A percentile compares a stretch with the other conserved stretches of the same genome.
Evolutionary conservation across 1,140 invertebrate species (phyloP).

Genomic region (Caenorhabditis latens): DNA sequence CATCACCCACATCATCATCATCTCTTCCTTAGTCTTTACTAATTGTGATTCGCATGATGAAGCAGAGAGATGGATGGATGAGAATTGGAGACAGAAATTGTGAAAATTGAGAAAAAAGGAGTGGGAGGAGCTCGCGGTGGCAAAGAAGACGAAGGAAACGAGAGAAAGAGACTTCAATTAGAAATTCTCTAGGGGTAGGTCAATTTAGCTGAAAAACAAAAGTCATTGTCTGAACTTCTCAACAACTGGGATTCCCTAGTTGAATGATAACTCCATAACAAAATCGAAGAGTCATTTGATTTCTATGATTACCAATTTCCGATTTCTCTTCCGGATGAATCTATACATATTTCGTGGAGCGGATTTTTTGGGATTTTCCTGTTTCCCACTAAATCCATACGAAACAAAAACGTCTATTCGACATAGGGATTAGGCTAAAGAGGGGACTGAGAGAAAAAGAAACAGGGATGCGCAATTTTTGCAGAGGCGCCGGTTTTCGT

Average conservation of each 20-base stretch:
- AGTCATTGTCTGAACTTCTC: no score
- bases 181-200: conserved; percentile 17
- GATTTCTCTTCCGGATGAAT: not conserved
- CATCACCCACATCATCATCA: not conserved
- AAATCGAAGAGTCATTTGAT: not conserved
- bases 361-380: no score
- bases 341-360: no score
- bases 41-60: conserved; percentile 43
- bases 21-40: conserved; percentile 1
- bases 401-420: no score
- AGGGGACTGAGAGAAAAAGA: no score
- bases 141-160: not conserved
- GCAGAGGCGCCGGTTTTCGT: not conserved
- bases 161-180: not conserved
- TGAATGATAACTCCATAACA: not conserved
- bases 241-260: no score
- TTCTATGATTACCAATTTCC: conserved; percentile 19
- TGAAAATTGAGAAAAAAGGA: conserved; percentile 6
- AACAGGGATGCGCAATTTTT: not conserved
- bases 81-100: not conserved
- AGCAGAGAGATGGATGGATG: not conserved
- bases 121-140: not conserved
- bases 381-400: no score
- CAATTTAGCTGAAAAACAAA: conserved; percentile 12
- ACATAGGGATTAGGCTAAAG: no score